These are phyloP conservation scores for Myioborus melanocephalus DNA, from an alignment of 2,797 vertebrate species.

Conservation along the genomic window DNA sequence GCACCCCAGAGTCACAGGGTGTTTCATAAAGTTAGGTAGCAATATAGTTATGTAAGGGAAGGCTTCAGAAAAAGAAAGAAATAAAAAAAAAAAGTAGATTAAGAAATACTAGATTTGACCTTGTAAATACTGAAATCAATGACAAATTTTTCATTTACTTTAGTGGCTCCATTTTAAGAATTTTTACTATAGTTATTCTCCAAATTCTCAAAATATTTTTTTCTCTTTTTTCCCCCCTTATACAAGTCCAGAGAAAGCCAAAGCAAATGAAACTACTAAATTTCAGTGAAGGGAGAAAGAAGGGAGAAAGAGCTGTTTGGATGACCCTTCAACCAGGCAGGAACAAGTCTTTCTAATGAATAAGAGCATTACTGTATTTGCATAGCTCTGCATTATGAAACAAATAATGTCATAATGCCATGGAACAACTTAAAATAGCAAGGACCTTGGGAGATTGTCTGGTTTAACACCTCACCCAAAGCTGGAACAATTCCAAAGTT, in stretches of 20 bases:
- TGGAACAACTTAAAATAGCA: neutral
- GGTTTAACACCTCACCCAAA: neutral
- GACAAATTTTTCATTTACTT: neutral
- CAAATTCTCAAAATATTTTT: neutral
- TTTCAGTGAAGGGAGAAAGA: neutral
- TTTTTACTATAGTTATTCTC: neutral
- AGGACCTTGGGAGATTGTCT: neutral
- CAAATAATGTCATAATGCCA: neutral
- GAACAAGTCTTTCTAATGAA: neutral
- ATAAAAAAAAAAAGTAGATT: neutral
- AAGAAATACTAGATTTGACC: neutral
- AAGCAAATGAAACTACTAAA: neutral
- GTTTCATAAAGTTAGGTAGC: neutral
- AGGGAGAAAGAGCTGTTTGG: neutral
- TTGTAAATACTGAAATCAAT: neutral
- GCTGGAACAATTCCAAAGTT: neutral
- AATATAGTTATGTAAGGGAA: neutral
- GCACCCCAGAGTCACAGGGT: neutral
- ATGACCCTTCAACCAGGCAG: neutral
- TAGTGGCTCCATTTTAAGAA: neutral
- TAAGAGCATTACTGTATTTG: neutral
- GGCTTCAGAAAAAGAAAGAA: neutral
- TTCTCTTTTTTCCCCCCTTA: neutral
- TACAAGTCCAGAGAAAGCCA: neutral
- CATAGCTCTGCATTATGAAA: neutral